Base-by-base conservation (phyloP, 1,140 invertebrate genomes). In the Cryptotermes secundus region DNA sequence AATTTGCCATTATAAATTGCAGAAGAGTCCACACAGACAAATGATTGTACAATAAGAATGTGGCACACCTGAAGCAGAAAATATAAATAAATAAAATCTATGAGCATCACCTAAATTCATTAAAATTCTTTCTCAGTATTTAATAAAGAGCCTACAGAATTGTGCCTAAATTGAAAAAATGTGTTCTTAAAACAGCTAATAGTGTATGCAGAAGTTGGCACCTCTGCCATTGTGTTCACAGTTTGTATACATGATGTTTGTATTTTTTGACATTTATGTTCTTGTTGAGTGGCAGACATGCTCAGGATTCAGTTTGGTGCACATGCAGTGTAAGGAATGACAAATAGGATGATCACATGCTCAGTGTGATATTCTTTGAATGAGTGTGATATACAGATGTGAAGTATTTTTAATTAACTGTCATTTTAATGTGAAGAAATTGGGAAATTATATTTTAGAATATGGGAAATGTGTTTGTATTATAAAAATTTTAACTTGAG, bases 401-500 rank as follows among this genome's bases (percentile, higher is more conserved):
- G 59, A 72, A n/a, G 59, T 72, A 72, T 72, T 72, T 72, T 72
- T 72, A 72, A n/a, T 72, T 72, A 72, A 72, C 26, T 72, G 59
- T 72, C n/a, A 72, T 72, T 72, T 72, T 72, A 72, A 72, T 31
- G 59, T 72, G 59, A 14, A 72, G n/a, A 72, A 31, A 72, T n/a
- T 72, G 59, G 59, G 26, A 72, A 26, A 72, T n/a, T 72, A 72
- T 72, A 72, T 72, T 72, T 72, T 72, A 72, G 26, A 72, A 72
- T 72, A 31, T 7, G 59, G 59, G 9, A 31, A 72, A 72, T 72
- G 16, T 72, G 59, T 72, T 72, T 72, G n/a, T 72, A 72, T 72
- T 72, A 72, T 72, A 72, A 72, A 26, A 72, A 31, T 72, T 72
- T 72, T 72, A 72, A 72, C n/a, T 22, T 19, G 3, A 49, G 45